Evolutionary conservation across 2,797 vertebrate genomes (phyloP).

Genomic region (Helostoma temminkii): DNA sequence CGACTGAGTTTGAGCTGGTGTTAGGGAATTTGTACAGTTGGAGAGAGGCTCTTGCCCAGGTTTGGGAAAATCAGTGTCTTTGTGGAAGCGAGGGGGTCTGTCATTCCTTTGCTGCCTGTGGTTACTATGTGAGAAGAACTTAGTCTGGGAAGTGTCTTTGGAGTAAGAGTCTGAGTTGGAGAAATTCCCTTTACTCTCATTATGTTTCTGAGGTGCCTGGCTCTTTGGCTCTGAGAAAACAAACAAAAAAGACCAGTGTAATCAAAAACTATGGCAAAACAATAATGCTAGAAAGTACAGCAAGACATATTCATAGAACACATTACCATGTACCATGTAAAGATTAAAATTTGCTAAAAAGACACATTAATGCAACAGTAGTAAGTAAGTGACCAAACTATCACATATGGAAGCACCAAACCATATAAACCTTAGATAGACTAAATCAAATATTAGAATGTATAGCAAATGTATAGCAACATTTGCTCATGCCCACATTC

Average conservation of each 20-base stretch:
- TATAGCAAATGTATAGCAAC: background rate
- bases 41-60: constrained; percentile 84
- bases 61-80: constrained; percentile 89
- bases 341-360: background rate
- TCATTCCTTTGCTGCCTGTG: constrained; percentile 90
- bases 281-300: constrained; percentile 1
- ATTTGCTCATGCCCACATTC: background rate
- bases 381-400: background rate
- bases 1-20: constrained; percentile 74
- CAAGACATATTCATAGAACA: background rate
- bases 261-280: constrained; percentile 12
- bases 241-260: constrained; percentile 33
- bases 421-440: background rate
- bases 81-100: constrained; percentile 94
- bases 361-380: background rate
- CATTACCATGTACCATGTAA: background rate
- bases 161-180: constrained; percentile 85
- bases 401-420: background rate
- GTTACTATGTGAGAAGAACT: constrained; percentile 87
- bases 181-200: constrained; percentile 82
- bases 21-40: constrained; percentile 57
- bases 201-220: constrained; percentile 83
- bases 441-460: constrained; percentile 6
- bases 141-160: constrained; percentile 86
- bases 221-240: constrained; percentile 87